Base-by-base conservation (phyloP, 2,797 vertebrate genomes). In the Australoheros facetus region DNA sequence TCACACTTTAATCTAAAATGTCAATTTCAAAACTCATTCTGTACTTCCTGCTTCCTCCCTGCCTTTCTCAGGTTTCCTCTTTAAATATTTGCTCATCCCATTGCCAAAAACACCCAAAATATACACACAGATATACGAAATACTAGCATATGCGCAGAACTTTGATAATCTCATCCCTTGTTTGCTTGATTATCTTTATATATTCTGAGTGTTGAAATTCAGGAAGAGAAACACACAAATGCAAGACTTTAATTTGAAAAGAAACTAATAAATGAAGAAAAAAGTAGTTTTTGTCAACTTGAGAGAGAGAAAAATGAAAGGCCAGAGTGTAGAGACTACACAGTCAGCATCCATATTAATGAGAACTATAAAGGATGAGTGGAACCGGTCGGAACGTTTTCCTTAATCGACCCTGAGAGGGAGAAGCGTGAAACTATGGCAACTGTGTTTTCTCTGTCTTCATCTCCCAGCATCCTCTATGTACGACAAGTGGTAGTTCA, bases 361-460 rank as follows among this genome's bases (percentile, higher is more conserved):
- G 75, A 82, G 73, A 78, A 79, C 30, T 48, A 75, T 78, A 83
- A 88, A 85, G 57, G 71, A 88, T 45, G 78, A 85, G 69, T 78
- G 75, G 51, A 79, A 86, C 59, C 42, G 78, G 75, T 87, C 5
- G 11, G 56, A 90, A 86, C 70, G 64, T 80, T 91, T 87, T 85
- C 79, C 78, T 91, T 81, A 85, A 83, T 77, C 72, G 71, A 88
- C 78, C 81, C 79, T 30, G 82, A 84, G 81, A 89, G 79, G 76
- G 45, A 77, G 72, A 88, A 72, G 75, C 16, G 53, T 82, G 94
- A 93, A 92, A 93, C 94, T 94, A 95, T 95, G 93, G 94, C 94
- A 95, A 94, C 94, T 74, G 88, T 53, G 79, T 82, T 82, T 79
- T 59, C 76, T 81, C 72, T 53, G 59, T 90, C 85, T 89, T 71